These are phyloP conservation scores for Denticeps clupeoides DNA, from an alignment of 2,797 vertebrate genomes.

Conservation along the genomic window DNA sequence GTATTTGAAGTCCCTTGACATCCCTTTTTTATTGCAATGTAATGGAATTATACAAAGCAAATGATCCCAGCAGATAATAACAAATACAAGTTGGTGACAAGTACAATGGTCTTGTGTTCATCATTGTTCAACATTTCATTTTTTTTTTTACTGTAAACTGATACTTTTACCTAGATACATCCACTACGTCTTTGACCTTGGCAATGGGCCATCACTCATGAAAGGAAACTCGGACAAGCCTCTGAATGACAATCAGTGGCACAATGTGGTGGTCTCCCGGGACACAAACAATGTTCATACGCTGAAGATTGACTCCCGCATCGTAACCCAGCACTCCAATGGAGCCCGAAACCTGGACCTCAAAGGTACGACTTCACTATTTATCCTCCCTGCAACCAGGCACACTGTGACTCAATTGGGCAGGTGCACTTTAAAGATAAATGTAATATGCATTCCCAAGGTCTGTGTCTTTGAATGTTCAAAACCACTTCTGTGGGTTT, in stretches of 20 bases:
- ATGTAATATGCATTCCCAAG: no score
- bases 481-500: no score
- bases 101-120: no score
- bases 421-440: no score
- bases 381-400: no score
- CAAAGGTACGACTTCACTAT: slow-evolving; percentile 75
- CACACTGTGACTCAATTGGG: no score
- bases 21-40: no score
- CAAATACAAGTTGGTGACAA: no score
- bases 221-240: slow-evolving; percentile 92
- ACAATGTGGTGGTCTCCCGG: slow-evolving; percentile 86
- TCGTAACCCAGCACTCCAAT: slow-evolving; percentile 89
- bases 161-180: slow-evolving; percentile 66
- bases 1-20: no score
- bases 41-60: no score
- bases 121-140: background rate
- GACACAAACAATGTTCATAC: slow-evolving; percentile 81
- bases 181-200: slow-evolving; percentile 89
- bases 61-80: no score
- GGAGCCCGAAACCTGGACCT: slow-evolving; percentile 86
- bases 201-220: slow-evolving; percentile 86
- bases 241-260: slow-evolving; percentile 92
- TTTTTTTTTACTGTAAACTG: background rate
- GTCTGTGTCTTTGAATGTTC: no score
- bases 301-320: slow-evolving; percentile 85